Percentiles rank a stretch among this genome's conserved stretches.
phyloP scores from a whole-genome alignment of 2,888 invertebrate species.

The Dicyrtoma fusca region DNA sequence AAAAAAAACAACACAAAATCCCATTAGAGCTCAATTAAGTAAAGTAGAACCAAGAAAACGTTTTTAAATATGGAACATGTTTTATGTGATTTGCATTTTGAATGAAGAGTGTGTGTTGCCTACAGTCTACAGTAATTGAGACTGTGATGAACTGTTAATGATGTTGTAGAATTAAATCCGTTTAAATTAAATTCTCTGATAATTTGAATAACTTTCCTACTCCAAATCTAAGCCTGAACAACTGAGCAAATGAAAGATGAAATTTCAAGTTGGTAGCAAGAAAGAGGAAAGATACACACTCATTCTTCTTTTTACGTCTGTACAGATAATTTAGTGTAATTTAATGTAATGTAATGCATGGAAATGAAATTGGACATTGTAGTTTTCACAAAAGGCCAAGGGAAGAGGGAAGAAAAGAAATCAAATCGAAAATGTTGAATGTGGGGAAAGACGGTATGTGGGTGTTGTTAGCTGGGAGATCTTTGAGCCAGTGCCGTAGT shows the following conservation, averaged over 20 bases:
- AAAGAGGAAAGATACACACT: too few species aligned
- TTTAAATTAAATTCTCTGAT: background rate
- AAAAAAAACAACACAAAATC: background rate
- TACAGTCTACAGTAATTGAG: too few species aligned
- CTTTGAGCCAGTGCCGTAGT: background rate
- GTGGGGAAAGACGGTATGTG: constrained; percentile 2
- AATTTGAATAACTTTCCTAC: constrained; percentile 29
- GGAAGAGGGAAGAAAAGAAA: constrained; percentile 26
- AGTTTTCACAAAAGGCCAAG: background rate
- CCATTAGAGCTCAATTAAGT: background rate
- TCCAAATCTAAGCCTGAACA: background rate
- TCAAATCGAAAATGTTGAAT: constrained; percentile 5
- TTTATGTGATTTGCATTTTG: too few species aligned
- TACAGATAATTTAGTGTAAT: constrained; percentile 19
- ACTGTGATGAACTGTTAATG: background rate
- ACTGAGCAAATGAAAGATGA: background rate
- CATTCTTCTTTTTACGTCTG: background rate
- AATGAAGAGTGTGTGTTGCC: too few species aligned
- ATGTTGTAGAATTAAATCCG: too few species aligned
- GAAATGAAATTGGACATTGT: constrained; percentile 16
- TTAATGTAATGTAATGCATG: constrained; percentile 19
- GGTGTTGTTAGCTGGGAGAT: constrained; percentile 1
- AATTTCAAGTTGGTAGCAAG: too few species aligned
- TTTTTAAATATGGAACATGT: too few species aligned
- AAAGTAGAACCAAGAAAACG: too few species aligned